These are phyloP conservation scores for Prolemur simus DNA, from an alignment of 2,113 vertebrate species.

Conservation along the genomic window DNA sequence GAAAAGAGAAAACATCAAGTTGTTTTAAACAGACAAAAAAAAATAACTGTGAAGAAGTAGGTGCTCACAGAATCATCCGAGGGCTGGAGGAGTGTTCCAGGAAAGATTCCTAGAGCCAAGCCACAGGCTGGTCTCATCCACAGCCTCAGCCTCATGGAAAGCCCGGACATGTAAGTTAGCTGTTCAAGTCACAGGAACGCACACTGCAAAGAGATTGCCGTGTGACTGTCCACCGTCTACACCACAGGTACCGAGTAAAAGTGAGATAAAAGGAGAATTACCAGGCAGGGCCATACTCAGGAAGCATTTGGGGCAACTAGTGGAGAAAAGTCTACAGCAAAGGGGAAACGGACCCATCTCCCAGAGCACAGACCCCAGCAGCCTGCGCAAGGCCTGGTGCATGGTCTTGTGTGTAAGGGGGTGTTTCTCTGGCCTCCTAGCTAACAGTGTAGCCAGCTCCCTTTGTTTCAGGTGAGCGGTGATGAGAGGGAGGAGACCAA, in stretches of 20 bases:
- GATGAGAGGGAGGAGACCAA: neutral
- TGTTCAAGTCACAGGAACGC: rapidly evolving
- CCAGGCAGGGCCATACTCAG: neutral
- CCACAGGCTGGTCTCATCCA: neutral
- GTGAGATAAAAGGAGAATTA: neutral
- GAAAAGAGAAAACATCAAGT: neutral
- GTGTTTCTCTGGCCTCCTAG: neutral
- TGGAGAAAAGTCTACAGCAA: neutral
- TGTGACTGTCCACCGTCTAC: neutral
- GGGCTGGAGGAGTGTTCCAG: neutral
- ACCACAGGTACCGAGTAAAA: neutral
- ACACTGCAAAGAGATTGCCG: neutral
- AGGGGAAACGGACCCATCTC: neutral
- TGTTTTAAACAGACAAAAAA: neutral
- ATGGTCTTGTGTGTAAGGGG: rapidly evolving
- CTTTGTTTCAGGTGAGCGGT: neutral
- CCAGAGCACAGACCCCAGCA: neutral
- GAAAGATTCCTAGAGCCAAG: neutral
- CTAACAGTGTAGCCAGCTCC: neutral
- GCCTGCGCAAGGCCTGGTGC: neutral
- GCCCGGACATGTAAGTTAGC: too few relatives aligned
- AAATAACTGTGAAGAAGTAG: neutral
- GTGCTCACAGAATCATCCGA: neutral
- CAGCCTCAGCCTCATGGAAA: neutral
- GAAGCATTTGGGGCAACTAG: neutral